Conservation (phyloP, 2,797 vertebrate species). For the Brachyrhaphis roseni region DNA sequence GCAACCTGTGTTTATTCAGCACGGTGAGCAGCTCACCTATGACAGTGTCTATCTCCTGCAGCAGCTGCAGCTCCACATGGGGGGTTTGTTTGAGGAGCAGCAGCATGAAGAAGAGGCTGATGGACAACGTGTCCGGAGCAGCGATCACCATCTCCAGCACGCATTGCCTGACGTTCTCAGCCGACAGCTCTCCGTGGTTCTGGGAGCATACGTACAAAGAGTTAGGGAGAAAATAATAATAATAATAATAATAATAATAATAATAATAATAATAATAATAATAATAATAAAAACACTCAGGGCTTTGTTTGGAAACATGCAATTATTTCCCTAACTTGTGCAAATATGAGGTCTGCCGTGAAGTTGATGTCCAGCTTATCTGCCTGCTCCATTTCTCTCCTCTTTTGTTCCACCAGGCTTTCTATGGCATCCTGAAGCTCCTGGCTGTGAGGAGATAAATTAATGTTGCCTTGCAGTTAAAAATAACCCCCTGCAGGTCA, state of each 20-base stretch:
- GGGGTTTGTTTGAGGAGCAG: slow-evolving; percentile 90
- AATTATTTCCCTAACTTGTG: slow-evolving; percentile 85
- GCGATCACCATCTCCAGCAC: slow-evolving; percentile 97
- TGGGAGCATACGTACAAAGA: slow-evolving; percentile 59
- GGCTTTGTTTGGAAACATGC: background rate
- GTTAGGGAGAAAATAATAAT: background rate
- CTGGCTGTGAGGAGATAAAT: slow-evolving; percentile 76
- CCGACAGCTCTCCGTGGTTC: slow-evolving; percentile 90
- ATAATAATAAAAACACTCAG: background rate
- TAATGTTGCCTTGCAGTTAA: background rate
- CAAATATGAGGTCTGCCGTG: slow-evolving; percentile 92
- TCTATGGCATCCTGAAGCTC: slow-evolving; percentile 89
- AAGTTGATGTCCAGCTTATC: slow-evolving; percentile 95
- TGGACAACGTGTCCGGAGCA: slow-evolving; percentile 92
- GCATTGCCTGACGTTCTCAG: slow-evolving; percentile 92
- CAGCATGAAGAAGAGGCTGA: slow-evolving; percentile 93
- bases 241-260: background rate
- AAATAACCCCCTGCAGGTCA: background rate
- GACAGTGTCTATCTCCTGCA: slow-evolving; percentile 88
- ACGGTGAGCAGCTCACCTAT: slow-evolving; percentile 77
- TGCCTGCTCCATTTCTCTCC: slow-evolving; percentile 81
- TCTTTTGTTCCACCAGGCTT: slow-evolving; percentile 87
- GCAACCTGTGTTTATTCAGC: background rate
- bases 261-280: background rate
- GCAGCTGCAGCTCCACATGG: slow-evolving; percentile 86